Conservation (phyloP, 2,113 vertebrate genomes). For the Mirza zaza region DNA sequence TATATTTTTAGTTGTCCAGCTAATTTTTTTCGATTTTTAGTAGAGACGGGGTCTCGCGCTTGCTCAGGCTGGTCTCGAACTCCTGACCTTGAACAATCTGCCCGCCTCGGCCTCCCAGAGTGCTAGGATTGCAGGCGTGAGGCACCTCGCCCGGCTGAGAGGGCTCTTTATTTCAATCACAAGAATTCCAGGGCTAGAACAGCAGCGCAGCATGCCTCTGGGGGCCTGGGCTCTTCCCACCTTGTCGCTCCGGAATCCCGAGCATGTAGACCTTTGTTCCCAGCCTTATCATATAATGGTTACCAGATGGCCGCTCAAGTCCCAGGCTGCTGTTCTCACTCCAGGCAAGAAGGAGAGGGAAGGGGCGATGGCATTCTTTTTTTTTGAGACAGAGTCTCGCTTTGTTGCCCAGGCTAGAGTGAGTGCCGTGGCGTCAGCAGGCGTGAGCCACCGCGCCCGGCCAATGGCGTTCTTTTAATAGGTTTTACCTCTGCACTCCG, state of each 20-base stretch:
- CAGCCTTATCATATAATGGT: too few relatives aligned
- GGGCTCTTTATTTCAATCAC: neutral
- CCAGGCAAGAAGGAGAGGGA: neutral
- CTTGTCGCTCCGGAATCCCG: neutral
- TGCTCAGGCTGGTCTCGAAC: too few relatives aligned
- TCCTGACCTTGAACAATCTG: too few relatives aligned
- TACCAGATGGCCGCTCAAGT: neutral
- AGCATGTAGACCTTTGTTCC: neutral
- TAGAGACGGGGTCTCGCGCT: too few relatives aligned
- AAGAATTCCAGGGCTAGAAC: neutral
- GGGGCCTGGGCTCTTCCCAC: neutral
- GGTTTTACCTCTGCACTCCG: neutral
- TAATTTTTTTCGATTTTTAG: too few relatives aligned
- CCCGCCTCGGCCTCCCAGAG: too few relatives aligned
- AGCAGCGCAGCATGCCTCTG: neutral
- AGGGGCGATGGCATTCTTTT: neutral
- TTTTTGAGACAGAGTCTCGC: too few relatives aligned
- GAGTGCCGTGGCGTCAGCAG: too few relatives aligned
- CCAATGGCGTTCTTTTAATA: neutral
- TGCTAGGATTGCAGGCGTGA: too few relatives aligned
- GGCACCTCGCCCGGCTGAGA: neutral
- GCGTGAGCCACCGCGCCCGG: too few relatives aligned
- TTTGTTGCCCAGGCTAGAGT: too few relatives aligned
- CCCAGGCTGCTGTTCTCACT: neutral
- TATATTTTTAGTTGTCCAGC: too few relatives aligned